phyloP scores from a whole-genome alignment of 2,113 vertebrate genomes.

The Passerina amoena region DNA sequence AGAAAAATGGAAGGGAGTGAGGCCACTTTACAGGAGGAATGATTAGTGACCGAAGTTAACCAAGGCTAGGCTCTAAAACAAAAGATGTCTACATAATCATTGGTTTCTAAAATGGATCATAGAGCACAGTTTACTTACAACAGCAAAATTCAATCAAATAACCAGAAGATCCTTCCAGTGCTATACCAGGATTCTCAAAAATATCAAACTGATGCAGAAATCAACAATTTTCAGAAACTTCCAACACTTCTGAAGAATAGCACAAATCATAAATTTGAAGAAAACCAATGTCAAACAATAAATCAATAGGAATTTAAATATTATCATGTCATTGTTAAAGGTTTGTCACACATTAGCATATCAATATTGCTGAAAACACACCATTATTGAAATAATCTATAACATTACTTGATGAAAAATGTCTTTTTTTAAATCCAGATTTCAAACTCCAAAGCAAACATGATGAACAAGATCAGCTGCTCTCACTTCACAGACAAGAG shows the following conservation, averaged over 20 bases:
- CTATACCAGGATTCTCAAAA: neutral
- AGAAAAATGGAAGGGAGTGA: neutral
- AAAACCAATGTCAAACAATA: neutral
- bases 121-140: rapidly evolving
- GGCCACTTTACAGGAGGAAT: neutral
- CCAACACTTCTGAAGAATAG: neutral
- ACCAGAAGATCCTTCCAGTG: neutral
- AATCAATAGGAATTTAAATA: neutral
- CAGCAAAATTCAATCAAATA: neutral
- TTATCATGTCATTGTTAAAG: neutral
- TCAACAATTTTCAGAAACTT: neutral
- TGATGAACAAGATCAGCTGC: neutral
- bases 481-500: neutral
- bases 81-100: neutral
- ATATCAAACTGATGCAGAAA: neutral
- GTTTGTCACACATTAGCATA: neutral
- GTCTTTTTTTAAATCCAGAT: neutral
- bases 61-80: neutral
- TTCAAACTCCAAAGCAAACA: neutral
- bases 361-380: neutral
- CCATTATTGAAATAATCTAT: neutral
- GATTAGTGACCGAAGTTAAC: neutral
- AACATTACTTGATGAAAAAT: neutral
- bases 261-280: neutral
- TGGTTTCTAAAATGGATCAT: neutral